Evolutionary conservation across 2,888 invertebrate species (phyloP).

Genomic region (Eupithecia inturbata): DNA sequence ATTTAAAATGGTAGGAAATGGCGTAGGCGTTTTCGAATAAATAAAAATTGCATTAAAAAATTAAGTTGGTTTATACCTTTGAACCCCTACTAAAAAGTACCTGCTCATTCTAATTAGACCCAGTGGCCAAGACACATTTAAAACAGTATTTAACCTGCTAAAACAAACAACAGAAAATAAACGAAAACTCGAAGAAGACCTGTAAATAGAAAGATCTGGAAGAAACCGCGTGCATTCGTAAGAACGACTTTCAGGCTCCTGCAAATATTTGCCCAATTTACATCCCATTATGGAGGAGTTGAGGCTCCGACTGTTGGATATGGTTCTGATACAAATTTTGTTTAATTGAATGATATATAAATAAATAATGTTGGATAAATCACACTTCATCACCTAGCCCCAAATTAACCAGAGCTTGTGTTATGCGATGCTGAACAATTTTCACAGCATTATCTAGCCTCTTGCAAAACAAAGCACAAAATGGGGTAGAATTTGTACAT

Average conservation of each 20-base stretch:
- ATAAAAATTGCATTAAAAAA: too few species aligned
- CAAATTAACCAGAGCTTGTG: too few species aligned
- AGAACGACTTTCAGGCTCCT: slow-evolving; percentile 39
- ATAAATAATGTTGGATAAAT: too few species aligned
- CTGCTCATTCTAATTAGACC: neutral
- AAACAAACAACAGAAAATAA: slow-evolving; percentile 25
- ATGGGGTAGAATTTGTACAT: too few species aligned
- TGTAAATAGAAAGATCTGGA: slow-evolving; percentile 18
- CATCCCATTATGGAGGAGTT: slow-evolving; percentile 44
- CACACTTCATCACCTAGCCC: too few species aligned
- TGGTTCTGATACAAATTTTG: neutral
- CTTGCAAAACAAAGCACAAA: too few species aligned
- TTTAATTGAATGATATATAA: too few species aligned
- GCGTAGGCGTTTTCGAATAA: too few species aligned
- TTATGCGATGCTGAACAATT: too few species aligned
- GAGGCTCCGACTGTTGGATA: neutral
- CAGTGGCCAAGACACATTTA: neutral
- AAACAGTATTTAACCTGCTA: slow-evolving; percentile 7
- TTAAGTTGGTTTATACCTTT: neutral
- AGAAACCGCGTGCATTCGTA: slow-evolving; percentile 38
- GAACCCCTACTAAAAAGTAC: neutral
- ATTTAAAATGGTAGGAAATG: too few species aligned
- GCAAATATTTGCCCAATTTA: slow-evolving; percentile 51
- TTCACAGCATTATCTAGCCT: too few species aligned
- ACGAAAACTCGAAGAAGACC: slow-evolving; percentile 19